Conservation (phyloP, 2,797 vertebrate species). For the Myotis pilosus region DNA sequence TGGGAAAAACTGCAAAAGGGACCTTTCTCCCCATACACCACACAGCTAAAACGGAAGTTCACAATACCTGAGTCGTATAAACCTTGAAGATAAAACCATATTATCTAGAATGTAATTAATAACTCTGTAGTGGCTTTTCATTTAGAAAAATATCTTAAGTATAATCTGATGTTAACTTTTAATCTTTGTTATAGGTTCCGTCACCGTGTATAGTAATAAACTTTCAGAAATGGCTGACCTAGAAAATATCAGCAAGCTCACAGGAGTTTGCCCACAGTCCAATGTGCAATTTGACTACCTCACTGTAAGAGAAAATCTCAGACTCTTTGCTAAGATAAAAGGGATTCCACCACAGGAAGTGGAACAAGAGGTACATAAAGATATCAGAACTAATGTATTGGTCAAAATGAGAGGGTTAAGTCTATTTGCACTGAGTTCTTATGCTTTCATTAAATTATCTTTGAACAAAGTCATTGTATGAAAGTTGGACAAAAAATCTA, state of each 20-base stretch:
- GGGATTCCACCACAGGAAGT: conserved; percentile 87
- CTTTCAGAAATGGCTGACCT: conserved; percentile 85
- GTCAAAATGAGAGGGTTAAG: background rate
- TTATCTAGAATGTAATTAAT: background rate
- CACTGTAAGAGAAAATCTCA: conserved; percentile 93
- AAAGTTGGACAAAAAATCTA: background rate
- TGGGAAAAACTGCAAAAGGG: background rate
- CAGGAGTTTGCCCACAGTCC: conserved; percentile 93
- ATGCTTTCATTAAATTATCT: background rate
- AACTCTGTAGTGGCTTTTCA: background rate
- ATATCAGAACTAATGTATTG: background rate
- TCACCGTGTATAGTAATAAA: conserved; percentile 86
- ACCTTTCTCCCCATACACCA: background rate
- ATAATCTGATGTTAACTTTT: background rate
- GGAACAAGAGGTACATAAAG: conserved; percentile 85
- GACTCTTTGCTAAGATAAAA: conserved; percentile 92
- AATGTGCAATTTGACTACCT: conserved; percentile 92
- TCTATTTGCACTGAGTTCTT: background rate
- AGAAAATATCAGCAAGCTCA: conserved; percentile 85
- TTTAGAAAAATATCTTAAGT: background rate
- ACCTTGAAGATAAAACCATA: background rate
- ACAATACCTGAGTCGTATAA: background rate
- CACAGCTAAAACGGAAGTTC: background rate
- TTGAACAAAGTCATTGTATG: background rate
- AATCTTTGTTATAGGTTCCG: conserved; percentile 82